Base-by-base conservation (phyloP, 2,888 invertebrate species). In the Ethmia dodecea region DNA sequence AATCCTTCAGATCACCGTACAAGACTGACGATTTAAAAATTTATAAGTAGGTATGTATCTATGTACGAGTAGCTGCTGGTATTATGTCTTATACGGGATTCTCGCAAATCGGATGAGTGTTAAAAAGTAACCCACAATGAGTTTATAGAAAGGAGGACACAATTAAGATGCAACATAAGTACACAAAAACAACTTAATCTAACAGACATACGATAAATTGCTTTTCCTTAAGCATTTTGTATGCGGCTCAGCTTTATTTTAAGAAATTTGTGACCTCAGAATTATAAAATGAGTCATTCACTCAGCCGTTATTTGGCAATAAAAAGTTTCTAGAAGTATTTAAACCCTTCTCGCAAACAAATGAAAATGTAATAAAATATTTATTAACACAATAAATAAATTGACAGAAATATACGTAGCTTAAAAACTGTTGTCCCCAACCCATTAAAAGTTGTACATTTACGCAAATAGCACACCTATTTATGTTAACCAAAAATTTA, bases 211-310 rank as follows among this genome's bases (percentile, higher is more conserved):
- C 52, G 40, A 55, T 60, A 59, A 60, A 65, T 63, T 61, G 59
- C 48, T 68, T 77, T 75, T 76, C 74, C 74, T 70, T 42, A 37
- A 55, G 48, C 52, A 56, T 57, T 79, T 62, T 45, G 64, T 73
- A 83, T 83, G 65, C 80, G 40, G 45, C 42, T 55, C 77, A 59
- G 52, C 52, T 48, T 38, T 42, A 42, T 37, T 40, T 61, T 65
- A 65, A 69, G 69, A 77, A 71, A 69, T 77, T 69, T 69, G 71
- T 78, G 63, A 65, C 68, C 64, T 55, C 60, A 46, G 59, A 55
- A 66, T 71, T 66, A 66, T 57, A 62, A 63, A 55, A 68, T 80
- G 80, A 80, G 54, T 81, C 81, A 81, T 64, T 67, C 60, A 56
- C 62, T 64, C 56, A 60, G 61, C 69, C 67, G 74, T 72, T 73